These are phyloP conservation scores for Diadumene lineata DNA, from an alignment of 92 coral and sea anemone genomes.

Conservation along the genomic window DNA sequence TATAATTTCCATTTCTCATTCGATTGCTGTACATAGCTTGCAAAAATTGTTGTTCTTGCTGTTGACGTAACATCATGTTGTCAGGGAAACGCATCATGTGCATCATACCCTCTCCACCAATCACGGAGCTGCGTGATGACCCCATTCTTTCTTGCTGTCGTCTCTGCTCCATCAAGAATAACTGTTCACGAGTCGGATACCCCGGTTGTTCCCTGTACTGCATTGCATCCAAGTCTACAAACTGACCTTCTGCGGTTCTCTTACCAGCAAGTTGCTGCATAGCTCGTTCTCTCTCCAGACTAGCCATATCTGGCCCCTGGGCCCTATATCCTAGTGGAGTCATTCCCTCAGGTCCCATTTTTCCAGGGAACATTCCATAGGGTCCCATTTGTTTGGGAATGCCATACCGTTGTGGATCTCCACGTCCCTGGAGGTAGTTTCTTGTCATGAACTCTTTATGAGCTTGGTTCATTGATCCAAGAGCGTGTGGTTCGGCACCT, in stretches of 20 bases:
- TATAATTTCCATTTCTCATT: constrained; percentile 83
- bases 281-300: constrained; percentile 62
- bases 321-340: constrained; percentile 71
- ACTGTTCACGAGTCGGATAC: constrained; percentile 53
- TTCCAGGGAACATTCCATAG: constrained; percentile 61
- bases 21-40: constrained; percentile 86
- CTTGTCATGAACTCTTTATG: constrained; percentile 45
- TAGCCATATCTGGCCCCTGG: constrained; percentile 51
- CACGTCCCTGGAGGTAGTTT: constrained; percentile 40
- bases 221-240: constrained; percentile 74
- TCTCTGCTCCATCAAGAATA: constrained; percentile 60
- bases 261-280: constrained; percentile 47
- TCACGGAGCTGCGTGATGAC: constrained; percentile 58
- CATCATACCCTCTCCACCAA: constrained; percentile 69
- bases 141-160: constrained; percentile 61
- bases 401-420: constrained; percentile 44
- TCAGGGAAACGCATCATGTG: constrained; percentile 76
- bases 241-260: constrained; percentile 63
- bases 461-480: constrained; percentile 39
- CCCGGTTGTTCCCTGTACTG: constrained; percentile 67
- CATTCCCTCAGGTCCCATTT: constrained; percentile 64
- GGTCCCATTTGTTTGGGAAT: constrained; percentile 45
- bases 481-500: constrained; percentile 27
- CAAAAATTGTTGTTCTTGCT: constrained; percentile 78
- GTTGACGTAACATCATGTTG: constrained; percentile 77